Evolutionary conservation across 2,797 vertebrate genomes (phyloP), one percentile per base, ranked within the genome.

Genomic region (Oryzias dopingdopingensis): DNA sequence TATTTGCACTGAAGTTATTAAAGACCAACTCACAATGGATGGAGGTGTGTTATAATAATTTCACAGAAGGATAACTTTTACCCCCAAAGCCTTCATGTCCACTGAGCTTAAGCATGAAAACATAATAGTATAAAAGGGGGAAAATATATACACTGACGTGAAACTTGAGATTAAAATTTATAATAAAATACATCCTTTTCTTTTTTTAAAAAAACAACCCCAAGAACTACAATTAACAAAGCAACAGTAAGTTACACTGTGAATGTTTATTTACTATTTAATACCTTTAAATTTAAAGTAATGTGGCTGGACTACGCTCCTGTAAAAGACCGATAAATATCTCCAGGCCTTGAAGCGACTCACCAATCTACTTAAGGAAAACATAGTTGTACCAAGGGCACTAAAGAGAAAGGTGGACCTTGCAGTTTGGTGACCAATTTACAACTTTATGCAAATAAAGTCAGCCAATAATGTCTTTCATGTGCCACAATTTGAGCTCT

Each of bases 361-460:
- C 75, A 68, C 67, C 74, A 78, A 83, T 84, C 66, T 76, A 59
- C 63, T 63, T 76, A 78, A 56, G 70, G 63, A 53, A 52, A 74
- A 51, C 52, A 83, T 84, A 83, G 81, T 81, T 79, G 86, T 67
- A 85, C 70, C 79, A 84, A 84, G 79, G 85, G 77, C 75, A 84
- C 86, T 83, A 81, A 81, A 78, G 32, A 37, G 81, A 55, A 63
- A 68, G 58, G 77, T 58, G 52, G 67, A 76, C 84, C 81, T 80
- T 74, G 67, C 74, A 83, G 76, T 85, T 77, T 54, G 23, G 59
- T 75, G 80, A 67, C 73, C 81, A 79, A 80, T 86, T 88, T 84
- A 79, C 77, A 80, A 63, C 72, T 79, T 88, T 85, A 86, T 90
- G 86, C 81, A 88, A 88, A 88, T 80, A 73, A 81, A 73, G 67